These are phyloP conservation scores for Phataginus tricuspis DNA, from an alignment of 2,797 vertebrate genomes.

Conservation along the genomic window DNA sequence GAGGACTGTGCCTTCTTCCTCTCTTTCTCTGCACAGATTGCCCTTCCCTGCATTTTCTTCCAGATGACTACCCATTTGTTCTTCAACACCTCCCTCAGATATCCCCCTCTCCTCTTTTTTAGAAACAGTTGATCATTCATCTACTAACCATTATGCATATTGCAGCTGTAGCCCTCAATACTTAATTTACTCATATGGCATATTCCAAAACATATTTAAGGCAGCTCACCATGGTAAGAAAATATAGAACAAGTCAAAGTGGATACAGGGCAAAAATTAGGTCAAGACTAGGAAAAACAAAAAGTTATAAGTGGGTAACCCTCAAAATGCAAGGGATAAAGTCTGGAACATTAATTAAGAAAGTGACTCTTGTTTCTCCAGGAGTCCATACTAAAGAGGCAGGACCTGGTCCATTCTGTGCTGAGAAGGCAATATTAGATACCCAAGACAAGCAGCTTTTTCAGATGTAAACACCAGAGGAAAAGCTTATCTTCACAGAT, in stretches of 20 bases:
- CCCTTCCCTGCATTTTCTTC: background rate
- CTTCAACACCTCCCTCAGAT: background rate
- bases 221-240: background rate
- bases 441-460: background rate
- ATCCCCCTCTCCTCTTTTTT: background rate
- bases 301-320: background rate
- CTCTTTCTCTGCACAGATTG: background rate
- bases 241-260: background rate
- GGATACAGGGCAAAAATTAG: background rate
- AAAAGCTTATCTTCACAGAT: background rate
- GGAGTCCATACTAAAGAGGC: background rate
- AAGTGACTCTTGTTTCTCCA: background rate
- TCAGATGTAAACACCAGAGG: background rate
- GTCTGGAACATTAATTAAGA: background rate
- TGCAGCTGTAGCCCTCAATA: background rate
- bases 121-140: background rate
- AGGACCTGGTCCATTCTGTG: background rate
- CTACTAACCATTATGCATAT: background rate
- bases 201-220: conserved; percentile 35
- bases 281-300: background rate
- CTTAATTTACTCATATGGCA: background rate
- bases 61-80: background rate
- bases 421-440: background rate
- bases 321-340: background rate
- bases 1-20: background rate